phyloP scores from a whole-genome alignment of 2,888 invertebrate genomes.

The Cyaniris semiargus region DNA sequence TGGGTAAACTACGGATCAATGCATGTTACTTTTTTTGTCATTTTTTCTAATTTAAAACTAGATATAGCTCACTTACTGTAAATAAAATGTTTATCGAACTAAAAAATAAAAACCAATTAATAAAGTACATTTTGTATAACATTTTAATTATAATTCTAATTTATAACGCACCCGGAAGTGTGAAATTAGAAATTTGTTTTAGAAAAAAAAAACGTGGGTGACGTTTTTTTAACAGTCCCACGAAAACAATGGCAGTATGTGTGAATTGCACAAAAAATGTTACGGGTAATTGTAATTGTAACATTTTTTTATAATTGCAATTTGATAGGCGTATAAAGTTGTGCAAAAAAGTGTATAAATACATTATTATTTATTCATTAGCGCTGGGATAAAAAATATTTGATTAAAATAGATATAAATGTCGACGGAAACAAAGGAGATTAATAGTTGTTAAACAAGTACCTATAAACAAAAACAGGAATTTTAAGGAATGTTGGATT shows the following conservation, averaged over 20 bases:
- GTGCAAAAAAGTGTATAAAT: background rate
- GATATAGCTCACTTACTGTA: background rate
- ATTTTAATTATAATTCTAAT: constrained; percentile 43
- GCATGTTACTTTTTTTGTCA: background rate
- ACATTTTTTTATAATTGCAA: constrained; percentile 16
- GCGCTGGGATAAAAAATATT: background rate
- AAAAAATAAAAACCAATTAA: background rate
- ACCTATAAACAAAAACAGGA: too few species aligned
- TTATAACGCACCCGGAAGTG: constrained; percentile 58
- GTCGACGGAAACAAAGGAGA: too few species aligned
- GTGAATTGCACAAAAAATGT: constrained; percentile 25
- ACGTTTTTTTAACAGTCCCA: constrained; percentile 66
- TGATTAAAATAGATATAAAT: too few species aligned
- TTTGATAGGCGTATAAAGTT: constrained; percentile 13
- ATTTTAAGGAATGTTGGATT: too few species aligned
- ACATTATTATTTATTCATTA: background rate
- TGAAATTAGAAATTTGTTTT: constrained; percentile 58
- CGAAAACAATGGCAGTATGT: constrained; percentile 47
- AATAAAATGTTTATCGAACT: background rate
- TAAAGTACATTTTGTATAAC: background rate
- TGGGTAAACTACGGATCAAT: background rate
- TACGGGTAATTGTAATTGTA: background rate
- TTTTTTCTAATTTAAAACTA: background rate
- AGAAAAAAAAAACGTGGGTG: constrained; percentile 62
- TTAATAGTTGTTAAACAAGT: too few species aligned